Evolutionary conservation across 2,113 vertebrate genomes (phyloP), one percentile per base, ranked within the genome.

Genomic region (Pungitius pungitius): DNA sequence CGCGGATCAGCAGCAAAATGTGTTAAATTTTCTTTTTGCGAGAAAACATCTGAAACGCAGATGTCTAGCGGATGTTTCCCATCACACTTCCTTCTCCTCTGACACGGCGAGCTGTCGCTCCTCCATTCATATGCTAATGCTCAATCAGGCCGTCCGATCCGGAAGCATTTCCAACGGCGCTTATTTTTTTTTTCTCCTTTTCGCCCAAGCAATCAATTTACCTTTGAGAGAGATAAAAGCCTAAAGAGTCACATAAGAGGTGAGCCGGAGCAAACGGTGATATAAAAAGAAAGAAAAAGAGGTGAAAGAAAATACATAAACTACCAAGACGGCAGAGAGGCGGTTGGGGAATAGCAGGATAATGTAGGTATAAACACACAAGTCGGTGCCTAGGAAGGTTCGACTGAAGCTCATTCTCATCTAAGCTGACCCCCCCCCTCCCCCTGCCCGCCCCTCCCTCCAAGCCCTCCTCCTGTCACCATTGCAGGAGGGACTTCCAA

Each of bases 171-270:
- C 78, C 83, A 65, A 69, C 68, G 65, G 74, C 76, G 65, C 84
- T 69, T 68, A 51, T 70, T 66, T 73, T 69, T 66, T 60, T 84
- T 78, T 69, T 69, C 57, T 73, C 57, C 72, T 74, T 69, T 60
- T 72, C 62, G 75, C 56, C 11, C 83, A 84, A 91, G 89, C 90
- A 92, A 92, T 91, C 88, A 91, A 91, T 92, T 91, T 91, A 91
- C 90, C 89, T 89, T 84, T 84, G 87, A 87, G 86, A 88, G 90
- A 91, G 88, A 92, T 92, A 91, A 89, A 91, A 85, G 89, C 89
- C 89, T 89, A 91, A 92, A 90, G 88, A 92, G 89, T 87, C 87
- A 87, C 85, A 90, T 88, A 89, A 85, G 89, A 91, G 88, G 85
- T 82, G 49, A 85, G 84, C 78, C 79, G 82, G 87, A 86, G 78